These are phyloP conservation scores for Petaurus breviceps DNA, from an alignment of 2,113 vertebrate genomes.

Conservation along the genomic window DNA sequence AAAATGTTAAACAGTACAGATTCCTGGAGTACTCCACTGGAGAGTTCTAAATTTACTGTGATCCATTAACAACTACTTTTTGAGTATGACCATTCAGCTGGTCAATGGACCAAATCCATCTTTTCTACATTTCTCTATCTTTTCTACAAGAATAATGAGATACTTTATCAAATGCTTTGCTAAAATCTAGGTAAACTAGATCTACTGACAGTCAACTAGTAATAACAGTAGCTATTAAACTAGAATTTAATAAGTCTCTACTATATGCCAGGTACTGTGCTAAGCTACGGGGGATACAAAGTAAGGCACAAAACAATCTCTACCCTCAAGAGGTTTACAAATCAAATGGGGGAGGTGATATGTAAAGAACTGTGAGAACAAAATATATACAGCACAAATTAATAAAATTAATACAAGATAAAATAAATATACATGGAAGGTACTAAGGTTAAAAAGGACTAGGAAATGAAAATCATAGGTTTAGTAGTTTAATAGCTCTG, in stretches of 20 bases:
- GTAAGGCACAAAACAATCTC: background rate
- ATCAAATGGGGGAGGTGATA: background rate
- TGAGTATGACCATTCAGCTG: background rate
- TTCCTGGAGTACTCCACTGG: background rate
- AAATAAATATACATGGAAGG: background rate
- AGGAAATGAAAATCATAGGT: background rate
- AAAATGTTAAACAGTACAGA: background rate
- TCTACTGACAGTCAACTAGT: background rate
- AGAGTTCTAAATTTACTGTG: background rate
- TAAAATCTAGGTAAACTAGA: background rate
- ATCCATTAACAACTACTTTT: background rate
- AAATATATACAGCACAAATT: background rate
- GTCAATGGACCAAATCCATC: background rate
- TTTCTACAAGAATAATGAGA: background rate
- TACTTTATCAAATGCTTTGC: background rate
- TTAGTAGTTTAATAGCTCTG: background rate
- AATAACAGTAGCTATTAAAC: background rate
- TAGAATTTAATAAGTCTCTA: background rate
- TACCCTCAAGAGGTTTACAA: background rate
- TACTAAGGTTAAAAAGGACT: background rate
- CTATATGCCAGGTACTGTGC: background rate
- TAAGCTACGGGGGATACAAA: background rate
- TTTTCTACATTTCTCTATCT: background rate
- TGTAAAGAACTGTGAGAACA: background rate
- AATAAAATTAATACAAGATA: background rate